Evolutionary conservation across 2,797 vertebrate species (phyloP).

Genomic region (Poeciliopsis presidionis): DNA sequence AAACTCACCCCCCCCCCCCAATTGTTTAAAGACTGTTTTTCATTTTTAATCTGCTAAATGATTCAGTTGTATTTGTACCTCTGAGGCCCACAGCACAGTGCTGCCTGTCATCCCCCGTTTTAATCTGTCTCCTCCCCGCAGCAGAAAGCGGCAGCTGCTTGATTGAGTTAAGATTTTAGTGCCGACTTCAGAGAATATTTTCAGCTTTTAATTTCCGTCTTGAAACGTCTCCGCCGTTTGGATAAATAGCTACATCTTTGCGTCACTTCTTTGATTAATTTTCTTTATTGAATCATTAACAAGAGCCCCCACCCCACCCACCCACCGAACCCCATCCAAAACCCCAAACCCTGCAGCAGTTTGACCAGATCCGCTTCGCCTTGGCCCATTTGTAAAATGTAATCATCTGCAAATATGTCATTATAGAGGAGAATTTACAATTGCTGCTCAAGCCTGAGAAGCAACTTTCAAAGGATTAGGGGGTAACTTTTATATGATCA

Average conservation of each 20-base stretch:
- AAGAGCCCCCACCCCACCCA: too few species aligned
- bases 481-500: slow-evolving; percentile 57
- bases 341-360: slow-evolving; percentile 31
- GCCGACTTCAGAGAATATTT: slow-evolving; percentile 47
- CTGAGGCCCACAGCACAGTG: slow-evolving; percentile 7
- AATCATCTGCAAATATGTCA: slow-evolving; percentile 57
- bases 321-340: not conserved
- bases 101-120: slow-evolving; percentile 17
- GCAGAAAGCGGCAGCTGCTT: slow-evolving; percentile 36
- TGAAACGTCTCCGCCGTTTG: slow-evolving; percentile 52
- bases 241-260: slow-evolving; percentile 52
- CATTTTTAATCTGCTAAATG: not conserved
- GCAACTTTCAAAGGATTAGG: slow-evolving; percentile 25
- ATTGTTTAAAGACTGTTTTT: not conserved
- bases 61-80: slow-evolving; percentile 10
- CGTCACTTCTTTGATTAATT: slow-evolving; percentile 59
- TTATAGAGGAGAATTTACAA: slow-evolving; percentile 55
- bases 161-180: slow-evolving; percentile 56
- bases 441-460: slow-evolving; percentile 50
- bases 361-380: slow-evolving; percentile 46
- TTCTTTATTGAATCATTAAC: slow-evolving; percentile 64
- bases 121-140: slow-evolving; percentile 17
- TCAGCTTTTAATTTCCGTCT: slow-evolving; percentile 25
- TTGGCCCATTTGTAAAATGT: slow-evolving; percentile 17
- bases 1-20: not conserved